phyloP scores from a whole-genome alignment of 2,888 invertebrate genomes.

The Volucella zonaria region DNA sequence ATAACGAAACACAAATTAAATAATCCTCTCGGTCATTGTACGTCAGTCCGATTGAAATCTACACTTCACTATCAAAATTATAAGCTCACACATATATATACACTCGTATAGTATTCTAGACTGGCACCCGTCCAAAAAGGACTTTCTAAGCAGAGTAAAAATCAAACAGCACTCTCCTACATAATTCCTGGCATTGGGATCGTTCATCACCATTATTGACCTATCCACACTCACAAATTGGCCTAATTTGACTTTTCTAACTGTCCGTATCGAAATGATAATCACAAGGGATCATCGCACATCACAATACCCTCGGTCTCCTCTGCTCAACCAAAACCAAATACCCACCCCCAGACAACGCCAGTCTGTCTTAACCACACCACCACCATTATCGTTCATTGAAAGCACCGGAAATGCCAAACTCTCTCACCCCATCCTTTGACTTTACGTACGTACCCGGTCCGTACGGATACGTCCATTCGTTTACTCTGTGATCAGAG shows the following conservation, averaged over 20 bases:
- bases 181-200: conserved; percentile 37
- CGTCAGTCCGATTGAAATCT: conserved; percentile 62
- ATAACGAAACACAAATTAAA: conserved; percentile 70
- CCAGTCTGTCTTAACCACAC: neutral
- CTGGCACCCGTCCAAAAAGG: conserved; percentile 17
- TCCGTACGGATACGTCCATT: conserved; percentile 5
- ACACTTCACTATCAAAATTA: conserved; percentile 61
- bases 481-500: conserved; percentile 53
- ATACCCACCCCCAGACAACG: conserved; percentile 30
- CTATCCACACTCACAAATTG: conserved; percentile 75
- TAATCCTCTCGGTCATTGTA: conserved; percentile 56
- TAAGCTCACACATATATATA: conserved; percentile 39
- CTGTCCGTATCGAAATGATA: conserved; percentile 75
- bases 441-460: too few species aligned
- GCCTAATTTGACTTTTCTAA: conserved; percentile 75
- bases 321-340: conserved; percentile 6
- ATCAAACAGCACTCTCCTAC: conserved; percentile 20
- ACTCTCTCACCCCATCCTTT: conserved; percentile 58
- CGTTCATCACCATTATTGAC: conserved; percentile 71
- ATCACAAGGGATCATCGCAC: conserved; percentile 75
- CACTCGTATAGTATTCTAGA: neutral
- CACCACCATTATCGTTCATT: conserved; percentile 57
- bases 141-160: conserved; percentile 2
- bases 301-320: conserved; percentile 47
- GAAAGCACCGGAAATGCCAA: conserved; percentile 68